Conservation (phyloP, 2,113 vertebrate genomes). For the Kobus ellipsiprymnus region DNA sequence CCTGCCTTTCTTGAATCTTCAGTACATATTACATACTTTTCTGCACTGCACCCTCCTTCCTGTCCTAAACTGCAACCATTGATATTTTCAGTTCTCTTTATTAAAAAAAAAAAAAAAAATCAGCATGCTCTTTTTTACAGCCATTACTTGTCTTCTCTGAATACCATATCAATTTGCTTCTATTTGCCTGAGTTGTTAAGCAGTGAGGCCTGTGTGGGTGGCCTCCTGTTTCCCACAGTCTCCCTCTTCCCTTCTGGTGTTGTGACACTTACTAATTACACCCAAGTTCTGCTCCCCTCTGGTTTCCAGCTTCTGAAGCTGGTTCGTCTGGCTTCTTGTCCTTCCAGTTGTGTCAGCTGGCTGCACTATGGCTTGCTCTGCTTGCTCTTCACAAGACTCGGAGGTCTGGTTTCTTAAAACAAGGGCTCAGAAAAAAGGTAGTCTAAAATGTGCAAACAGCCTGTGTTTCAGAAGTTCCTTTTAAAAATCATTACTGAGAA, state of each 20-base stretch:
- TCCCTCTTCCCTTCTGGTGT: constrained; percentile 3
- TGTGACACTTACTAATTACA: constrained; percentile 49
- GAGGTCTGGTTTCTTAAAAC: constrained; percentile 19
- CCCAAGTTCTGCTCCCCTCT: background rate
- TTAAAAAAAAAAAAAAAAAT: background rate
- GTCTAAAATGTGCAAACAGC: background rate
- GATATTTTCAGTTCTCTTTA: background rate
- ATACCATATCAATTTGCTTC: background rate
- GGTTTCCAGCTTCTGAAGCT: constrained; percentile 32
- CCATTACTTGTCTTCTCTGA: constrained; percentile 25
- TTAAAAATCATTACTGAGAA: background rate
- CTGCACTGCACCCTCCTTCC: background rate
- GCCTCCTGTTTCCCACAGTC: constrained; percentile 10
- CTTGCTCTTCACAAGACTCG: background rate
- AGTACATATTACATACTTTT: background rate
- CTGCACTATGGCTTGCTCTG: background rate
- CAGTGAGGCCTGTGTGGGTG: constrained; percentile 31
- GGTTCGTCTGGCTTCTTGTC: background rate
- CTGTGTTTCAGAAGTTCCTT: background rate
- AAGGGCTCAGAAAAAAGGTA: background rate
- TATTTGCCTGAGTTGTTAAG: constrained; percentile 34
- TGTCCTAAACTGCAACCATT: background rate
- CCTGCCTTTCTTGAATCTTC: background rate
- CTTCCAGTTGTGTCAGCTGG: background rate
- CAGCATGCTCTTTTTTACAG: background rate